Base-by-base conservation (phyloP, 2,888 invertebrate species). In the Lysandra coridon region DNA sequence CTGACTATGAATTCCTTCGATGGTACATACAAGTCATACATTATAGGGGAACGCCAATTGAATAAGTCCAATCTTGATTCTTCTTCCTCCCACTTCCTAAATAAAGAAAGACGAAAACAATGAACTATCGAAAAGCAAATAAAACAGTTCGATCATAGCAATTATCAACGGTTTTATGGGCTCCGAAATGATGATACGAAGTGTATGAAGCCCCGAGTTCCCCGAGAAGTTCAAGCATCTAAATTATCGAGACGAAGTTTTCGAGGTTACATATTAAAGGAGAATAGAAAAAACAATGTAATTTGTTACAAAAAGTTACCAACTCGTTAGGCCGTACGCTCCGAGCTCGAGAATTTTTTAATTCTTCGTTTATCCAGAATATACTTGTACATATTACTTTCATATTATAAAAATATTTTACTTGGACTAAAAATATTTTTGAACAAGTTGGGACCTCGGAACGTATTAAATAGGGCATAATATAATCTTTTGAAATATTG, bases 221-320 rank as follows among this genome's bases (percentile, higher is more conserved):
- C 30, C 64, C 69, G 17, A 69, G 33, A 69, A 69, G 69, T 69
- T 69, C 14, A 69, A 37, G 69, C 33, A 69, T 37, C 33, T 37
- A 37, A 33, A 69, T 69, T 69, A 69, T 17, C 17, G 2, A 69
- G 37, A 37, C 69, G 14, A 69, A 69, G 69, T 17, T 69, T 69
- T 69, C 33, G 69, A 69, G 33, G 33, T 33, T 69, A 69, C 64
- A 69, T 69, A 23, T 23, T 23, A 33, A 69, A 69, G 12, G 64
- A 69, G 33, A 69, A 33, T 69, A 69, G 33, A 69, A 69, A 69
- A 69, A 69, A 69, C 33, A 69, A 30, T 30, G 62, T 30, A 62
- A 69, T 69, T 69, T 33, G 69, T 69, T 17, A 69, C 33, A 69
- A 14, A 14, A 33, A 69, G 69, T 69, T 69, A 69, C 69, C 33